These are phyloP conservation scores for Acomys russatus DNA, from an alignment of 2,797 vertebrate genomes.

Conservation along the genomic window DNA sequence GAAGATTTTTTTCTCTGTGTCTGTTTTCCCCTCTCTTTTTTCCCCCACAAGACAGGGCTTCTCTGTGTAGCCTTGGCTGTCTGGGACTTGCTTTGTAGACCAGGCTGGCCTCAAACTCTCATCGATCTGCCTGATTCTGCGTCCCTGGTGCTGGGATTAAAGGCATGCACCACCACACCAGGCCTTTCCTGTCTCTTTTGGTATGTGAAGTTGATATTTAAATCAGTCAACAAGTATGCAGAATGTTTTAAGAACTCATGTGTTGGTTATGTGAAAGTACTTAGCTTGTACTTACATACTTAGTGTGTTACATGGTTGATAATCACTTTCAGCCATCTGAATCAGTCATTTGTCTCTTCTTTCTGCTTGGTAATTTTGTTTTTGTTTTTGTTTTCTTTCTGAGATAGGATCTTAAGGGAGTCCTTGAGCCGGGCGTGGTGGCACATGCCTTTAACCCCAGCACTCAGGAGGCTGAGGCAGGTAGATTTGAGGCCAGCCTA, in stretches of 20 bases:
- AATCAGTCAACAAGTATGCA: conserved; percentile 41
- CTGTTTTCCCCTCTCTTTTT: not conserved
- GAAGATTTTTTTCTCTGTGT: not conserved
- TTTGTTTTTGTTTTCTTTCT: not conserved
- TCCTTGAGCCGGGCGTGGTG: too few species aligned
- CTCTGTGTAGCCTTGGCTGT: too few species aligned
- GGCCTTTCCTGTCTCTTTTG: not conserved
- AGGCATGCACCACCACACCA: too few species aligned
- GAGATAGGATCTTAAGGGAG: not conserved
- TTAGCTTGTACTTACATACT: conserved; percentile 47
- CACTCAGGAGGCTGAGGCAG: too few species aligned
- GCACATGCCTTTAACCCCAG: too few species aligned
- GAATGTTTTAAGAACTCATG: conserved; percentile 25
- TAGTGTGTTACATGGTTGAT: not conserved
- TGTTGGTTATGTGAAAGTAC: conserved; percentile 47
- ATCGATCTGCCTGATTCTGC: too few species aligned
- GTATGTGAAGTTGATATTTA: conserved; percentile 66
- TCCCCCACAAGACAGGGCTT: too few species aligned
- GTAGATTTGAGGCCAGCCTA: too few species aligned
- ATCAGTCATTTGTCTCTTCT: conserved; percentile 18
- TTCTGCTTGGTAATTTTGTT: conserved; percentile 4
- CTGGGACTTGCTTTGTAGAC: too few species aligned
- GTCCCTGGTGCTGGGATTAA: too few species aligned
- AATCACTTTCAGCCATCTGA: not conserved
- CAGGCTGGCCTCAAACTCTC: too few species aligned